A percentile compares a stretch with the other conserved stretches of the same genome.
These are phyloP conservation scores for Meloidogyne chitwoodi DNA, from an alignment of 1,140 invertebrate species.

Conservation along the genomic window DNA sequence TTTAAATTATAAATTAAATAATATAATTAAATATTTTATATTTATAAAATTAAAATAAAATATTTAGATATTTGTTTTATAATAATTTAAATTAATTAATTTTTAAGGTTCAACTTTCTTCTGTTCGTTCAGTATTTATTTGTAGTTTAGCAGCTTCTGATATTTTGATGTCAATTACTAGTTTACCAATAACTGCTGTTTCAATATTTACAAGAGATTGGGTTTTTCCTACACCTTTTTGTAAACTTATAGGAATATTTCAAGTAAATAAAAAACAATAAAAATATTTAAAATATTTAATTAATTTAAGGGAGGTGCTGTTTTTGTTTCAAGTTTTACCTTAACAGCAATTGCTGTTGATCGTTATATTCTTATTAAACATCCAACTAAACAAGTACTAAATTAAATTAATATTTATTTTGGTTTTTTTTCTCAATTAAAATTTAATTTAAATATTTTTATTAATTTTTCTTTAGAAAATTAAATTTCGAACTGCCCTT, in stretches of 20 bases:
- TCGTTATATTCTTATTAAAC: conserved; percentile 52
- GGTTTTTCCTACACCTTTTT: conserved; percentile 56
- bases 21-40: too few species aligned
- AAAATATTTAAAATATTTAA: background rate
- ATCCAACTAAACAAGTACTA: conserved; percentile 48
- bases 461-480: conserved; percentile 39
- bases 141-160: conserved; percentile 51
- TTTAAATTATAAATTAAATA: too few species aligned
- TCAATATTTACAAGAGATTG: conserved; percentile 58
- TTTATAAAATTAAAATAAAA: too few species aligned
- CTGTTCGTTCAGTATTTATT: conserved; percentile 57
- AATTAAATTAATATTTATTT: conserved; percentile 1
- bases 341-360: conserved; percentile 58
- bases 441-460: background rate
- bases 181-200: conserved; percentile 55
- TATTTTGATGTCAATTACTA: conserved; percentile 55
- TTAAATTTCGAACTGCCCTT: conserved; percentile 49
- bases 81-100: conserved; percentile 7
- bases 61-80: too few species aligned
- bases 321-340: conserved; percentile 59
- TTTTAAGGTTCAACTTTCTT: conserved; percentile 52
- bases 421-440: too few species aligned
- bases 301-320: conserved; percentile 53
- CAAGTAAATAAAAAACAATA: conserved; percentile 34
- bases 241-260: conserved; percentile 58